Base-by-base conservation (phyloP, 2,888 invertebrate genomes). In the Cinara cedri region DNA sequence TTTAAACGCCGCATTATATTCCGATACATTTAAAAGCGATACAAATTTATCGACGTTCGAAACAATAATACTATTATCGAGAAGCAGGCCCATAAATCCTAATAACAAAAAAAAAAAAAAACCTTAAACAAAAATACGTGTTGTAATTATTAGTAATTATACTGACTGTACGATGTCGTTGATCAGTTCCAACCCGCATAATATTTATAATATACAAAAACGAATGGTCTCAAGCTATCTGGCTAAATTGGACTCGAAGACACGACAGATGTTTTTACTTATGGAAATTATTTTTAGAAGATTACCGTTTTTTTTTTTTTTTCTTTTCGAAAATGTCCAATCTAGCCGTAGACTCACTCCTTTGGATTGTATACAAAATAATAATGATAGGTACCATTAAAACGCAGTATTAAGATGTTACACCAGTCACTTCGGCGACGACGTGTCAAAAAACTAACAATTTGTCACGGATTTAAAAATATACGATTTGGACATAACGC, bases 291-390 rank as follows among this genome's bases (percentile, higher is more conserved):
- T 34, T 34, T 65, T 55, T 55, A 65, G 54, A 63, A n/a, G 24
- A 42, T 65, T 26, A n/a, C 42, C 74, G 13, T 44, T 19, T 44
- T 34, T 63, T 65, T 65, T 75, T 75, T 75, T 65, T 75, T 65
- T 65, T 24, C 13, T 1, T 54, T 54, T 54, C 13, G 19, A 65
- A 75, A 75, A 75, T 75, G 65, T 75, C 75, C 75, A 55, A 65
- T 55, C 75, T 44, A 8, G 42, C 14, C n/a, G 16, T n/a, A 54
- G 34, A 44, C 42, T 16, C 65, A 26, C 44, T 46, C 65, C 14
- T 65, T 63, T 51, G 63, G 63, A 55, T 65, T 54, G 24, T n/a
- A n/a, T 51, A 75, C 74, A 75, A 65, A n/a, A 63, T 65, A 65
- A 75, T 19, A 34, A 34, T 34, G 6, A 34, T 34, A 34, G 34